A percentile compares a stretch with the other conserved stretches of the same genome.
phyloP scores from a whole-genome alignment of 2,888 invertebrate genomes.

The Drosophila sordidapex region DNA sequence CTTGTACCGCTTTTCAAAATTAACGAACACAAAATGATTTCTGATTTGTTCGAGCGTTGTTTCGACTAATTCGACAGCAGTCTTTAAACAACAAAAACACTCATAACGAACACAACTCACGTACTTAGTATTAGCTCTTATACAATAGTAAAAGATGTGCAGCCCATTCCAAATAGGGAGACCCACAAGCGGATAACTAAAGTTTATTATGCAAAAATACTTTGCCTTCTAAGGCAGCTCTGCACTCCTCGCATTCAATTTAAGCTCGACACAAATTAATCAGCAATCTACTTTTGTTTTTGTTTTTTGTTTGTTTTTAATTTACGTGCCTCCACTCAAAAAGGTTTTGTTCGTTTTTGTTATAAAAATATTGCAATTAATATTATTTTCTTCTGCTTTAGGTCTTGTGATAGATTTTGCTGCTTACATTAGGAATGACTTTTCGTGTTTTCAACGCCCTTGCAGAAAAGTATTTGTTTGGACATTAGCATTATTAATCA shows the following conservation, averaged over 20 bases:
- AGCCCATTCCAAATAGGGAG: conserved; percentile 15
- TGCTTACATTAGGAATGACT: conserved; percentile 53
- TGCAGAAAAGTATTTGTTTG: conserved; percentile 5
- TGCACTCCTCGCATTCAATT: conserved; percentile 32
- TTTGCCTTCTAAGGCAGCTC: conserved; percentile 18
- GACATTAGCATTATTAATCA: neutral
- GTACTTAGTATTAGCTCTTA: conserved; percentile 24
- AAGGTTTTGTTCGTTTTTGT: conserved; percentile 18
- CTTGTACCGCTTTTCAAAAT: conserved; percentile 2
- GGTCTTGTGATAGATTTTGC: conserved; percentile 47
- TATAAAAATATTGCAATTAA: conserved; percentile 67
- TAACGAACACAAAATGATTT: conserved; percentile 11
- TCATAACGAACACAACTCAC: conserved; percentile 37
- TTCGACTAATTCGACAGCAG: conserved; percentile 53
- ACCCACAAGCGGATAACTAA: conserved; percentile 12
- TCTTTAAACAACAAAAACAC: conserved; percentile 22
- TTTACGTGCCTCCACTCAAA: conserved; percentile 54
- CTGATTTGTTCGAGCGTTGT: conserved; percentile 27
- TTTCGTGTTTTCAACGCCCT: conserved; percentile 18
- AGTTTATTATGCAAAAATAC: conserved; percentile 46
- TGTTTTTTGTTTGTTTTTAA: neutral
- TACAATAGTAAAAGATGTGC: conserved; percentile 30
- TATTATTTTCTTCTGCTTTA: conserved; percentile 32
- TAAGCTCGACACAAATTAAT: conserved; percentile 60
- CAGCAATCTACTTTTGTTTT: conserved; percentile 44